Base-by-base conservation (phyloP, 2,797 vertebrate genomes). In the Arnoldichthys spilopterus region DNA sequence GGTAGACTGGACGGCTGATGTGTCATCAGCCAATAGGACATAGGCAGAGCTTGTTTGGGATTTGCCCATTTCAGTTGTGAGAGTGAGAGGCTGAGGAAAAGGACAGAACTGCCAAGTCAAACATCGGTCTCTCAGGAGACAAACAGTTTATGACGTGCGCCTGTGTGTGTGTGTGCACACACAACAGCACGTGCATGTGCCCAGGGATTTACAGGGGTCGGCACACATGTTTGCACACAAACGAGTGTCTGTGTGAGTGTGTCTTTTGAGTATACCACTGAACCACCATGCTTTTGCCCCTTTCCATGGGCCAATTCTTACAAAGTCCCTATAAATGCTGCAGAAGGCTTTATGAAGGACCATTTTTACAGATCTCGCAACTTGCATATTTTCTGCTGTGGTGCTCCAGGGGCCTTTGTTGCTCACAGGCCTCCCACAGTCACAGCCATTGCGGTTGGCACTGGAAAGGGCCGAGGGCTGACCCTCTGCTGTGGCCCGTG, bases 151-250 rank as follows among this genome's bases (percentile, higher is more conserved):
- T 77, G 40, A 69, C 47, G 9, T 64, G 59, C 11, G 12, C 26
- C 45, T 20, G 26, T 59, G 45, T 59, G 73, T 66, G 51, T 73
- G 32, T 40, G 94, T 93, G 94, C 91, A 91, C 89, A 89, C 83
- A 80, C 87, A 91, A 91, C 92, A 32, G 90, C 91, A 88, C 88
- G 92, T 89, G 86, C 90, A 28, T 72, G 7, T 32, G 53, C 59
- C 15, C 20, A 3, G 89, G 86, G 90, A 88, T 90, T 83, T 87
- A 87, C 91, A 89, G 87, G 86, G 87, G 85, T 82, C 84, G 6
- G 45, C 26, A 20, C 4, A n/a, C n/a, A 18, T 56, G 20, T 54
- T 28, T 20, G 45, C 15, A 26, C 45, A 70, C 28, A 70, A 34
- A 34, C 6, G 53, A 20, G 30, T 37, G 51, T 54, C 16, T 30